Evolutionary conservation across 1,140 invertebrate species (phyloP).

Genomic region (Aplysia californica): DNA sequence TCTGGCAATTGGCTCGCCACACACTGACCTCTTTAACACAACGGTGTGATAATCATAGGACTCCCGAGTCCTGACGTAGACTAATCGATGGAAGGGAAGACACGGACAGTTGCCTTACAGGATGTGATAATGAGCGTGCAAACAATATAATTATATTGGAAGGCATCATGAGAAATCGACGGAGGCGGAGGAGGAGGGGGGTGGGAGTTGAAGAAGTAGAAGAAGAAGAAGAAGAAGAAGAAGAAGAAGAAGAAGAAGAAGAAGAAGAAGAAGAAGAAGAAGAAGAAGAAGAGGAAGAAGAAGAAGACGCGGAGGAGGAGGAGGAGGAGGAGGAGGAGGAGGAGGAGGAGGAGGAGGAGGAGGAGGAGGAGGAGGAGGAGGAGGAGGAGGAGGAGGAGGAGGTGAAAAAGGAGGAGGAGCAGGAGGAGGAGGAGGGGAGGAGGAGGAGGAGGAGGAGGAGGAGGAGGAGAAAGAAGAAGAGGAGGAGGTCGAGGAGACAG

Average conservation of each 20-base stretch:
- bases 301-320: no score
- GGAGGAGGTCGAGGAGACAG: no score
- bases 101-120: no score
- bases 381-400: neutral
- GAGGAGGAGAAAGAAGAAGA: neutral
- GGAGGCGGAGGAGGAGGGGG: no score
- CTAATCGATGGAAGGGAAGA: no score
- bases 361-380: neutral
- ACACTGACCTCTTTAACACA: no score
- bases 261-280: slow-evolving; percentile 3
- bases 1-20: no score
- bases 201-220: slow-evolving; percentile 12
- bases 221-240: slow-evolving; percentile 11
- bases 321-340: neutral
- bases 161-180: no score
- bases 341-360: neutral
- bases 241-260: neutral
- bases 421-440: neutral
- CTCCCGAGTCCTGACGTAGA: no score
- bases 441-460: neutral
- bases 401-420: neutral
- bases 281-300: neutral
- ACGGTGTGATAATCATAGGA: no score
- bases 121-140: no score
- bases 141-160: no score